Conservation (phyloP, 2,888 invertebrate genomes). For the Euproctis similis region DNA sequence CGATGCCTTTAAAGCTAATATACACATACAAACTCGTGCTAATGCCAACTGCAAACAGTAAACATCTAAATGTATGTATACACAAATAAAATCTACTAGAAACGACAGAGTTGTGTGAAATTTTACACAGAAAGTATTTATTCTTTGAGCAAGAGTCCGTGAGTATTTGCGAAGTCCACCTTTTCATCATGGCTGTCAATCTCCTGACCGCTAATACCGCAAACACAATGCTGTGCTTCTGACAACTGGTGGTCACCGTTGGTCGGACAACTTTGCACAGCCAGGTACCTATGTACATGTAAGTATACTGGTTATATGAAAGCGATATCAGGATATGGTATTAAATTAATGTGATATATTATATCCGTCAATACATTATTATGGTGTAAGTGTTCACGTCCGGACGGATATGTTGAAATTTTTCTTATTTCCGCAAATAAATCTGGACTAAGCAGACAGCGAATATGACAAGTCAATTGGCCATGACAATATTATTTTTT, state of each 20-base stretch:
- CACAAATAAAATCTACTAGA: constrained; percentile 16
- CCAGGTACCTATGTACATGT: too few species aligned
- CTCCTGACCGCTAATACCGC: constrained; percentile 25
- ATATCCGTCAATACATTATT: constrained; percentile 11
- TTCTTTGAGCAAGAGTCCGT: too few species aligned
- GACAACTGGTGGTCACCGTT: constrained; percentile 37
- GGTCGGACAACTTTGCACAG: constrained; percentile 11
- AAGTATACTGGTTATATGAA: constrained; percentile 29
- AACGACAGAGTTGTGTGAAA: constrained; percentile 27
- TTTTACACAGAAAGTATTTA: constrained; percentile 34
- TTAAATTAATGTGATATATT: constrained; percentile 17
- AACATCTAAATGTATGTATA: constrained; percentile 6
- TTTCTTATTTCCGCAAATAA: too few species aligned
- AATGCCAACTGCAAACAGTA: constrained; percentile 15
- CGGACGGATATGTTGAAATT: too few species aligned
- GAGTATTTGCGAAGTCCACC: constrained; percentile 27
- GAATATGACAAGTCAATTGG: too few species aligned
- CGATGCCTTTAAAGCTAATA: too few species aligned
- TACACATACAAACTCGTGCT: constrained; percentile 3
- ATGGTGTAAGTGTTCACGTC: too few species aligned
- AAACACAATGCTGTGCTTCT: constrained; percentile 36
- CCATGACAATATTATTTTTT: too few species aligned
- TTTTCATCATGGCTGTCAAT: constrained; percentile 41
- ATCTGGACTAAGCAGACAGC: too few species aligned
- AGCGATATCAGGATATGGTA: constrained; percentile 22